Percentiles rank a stretch among this genome's conserved stretches.
These are phyloP conservation scores for Salvator merianae DNA, from an alignment of 2,113 vertebrate species.

Conservation along the genomic window DNA sequence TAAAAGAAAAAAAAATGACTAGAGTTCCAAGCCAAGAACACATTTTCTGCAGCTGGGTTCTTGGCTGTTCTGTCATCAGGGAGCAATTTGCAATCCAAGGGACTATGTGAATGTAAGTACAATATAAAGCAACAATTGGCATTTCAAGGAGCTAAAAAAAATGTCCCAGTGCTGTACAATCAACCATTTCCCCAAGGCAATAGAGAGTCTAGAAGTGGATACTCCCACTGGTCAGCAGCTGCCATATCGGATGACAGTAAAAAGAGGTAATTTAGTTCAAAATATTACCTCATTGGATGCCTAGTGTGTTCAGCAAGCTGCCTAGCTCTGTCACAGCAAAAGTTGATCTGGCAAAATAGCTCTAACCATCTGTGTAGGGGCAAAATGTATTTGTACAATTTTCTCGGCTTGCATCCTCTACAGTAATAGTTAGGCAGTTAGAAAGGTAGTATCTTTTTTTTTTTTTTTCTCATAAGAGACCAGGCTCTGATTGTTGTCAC, in stretches of 20 bases:
- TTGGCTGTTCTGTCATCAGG: conserved; percentile 34
- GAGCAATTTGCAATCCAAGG: conserved; percentile 10
- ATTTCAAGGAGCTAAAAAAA: conserved; percentile 19
- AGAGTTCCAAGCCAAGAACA: background rate
- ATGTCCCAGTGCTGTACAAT: conserved; percentile 30
- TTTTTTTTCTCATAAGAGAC: background rate
- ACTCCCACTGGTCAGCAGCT: conserved; percentile 10
- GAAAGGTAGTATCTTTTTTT: conserved; percentile 11
- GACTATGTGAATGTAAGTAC: background rate
- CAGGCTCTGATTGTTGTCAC: conserved; percentile 16
- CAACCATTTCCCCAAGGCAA: conserved; percentile 42
- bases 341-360: conserved; percentile 19
- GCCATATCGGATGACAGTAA: background rate
- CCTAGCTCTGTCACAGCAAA: background rate
- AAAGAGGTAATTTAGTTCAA: conserved; percentile 40
- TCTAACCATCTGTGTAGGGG: background rate
- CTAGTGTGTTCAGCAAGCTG: conserved; percentile 1
- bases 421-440: conserved; percentile 12
- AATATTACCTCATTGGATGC: conserved; percentile 31
- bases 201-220: background rate
- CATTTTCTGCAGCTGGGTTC: conserved; percentile 27
- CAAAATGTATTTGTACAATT: background rate
- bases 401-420: background rate
- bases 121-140: background rate
- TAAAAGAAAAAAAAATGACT: background rate